phyloP scores from a whole-genome alignment of 1,140 invertebrate species.

The Drosophila serrata region DNA sequence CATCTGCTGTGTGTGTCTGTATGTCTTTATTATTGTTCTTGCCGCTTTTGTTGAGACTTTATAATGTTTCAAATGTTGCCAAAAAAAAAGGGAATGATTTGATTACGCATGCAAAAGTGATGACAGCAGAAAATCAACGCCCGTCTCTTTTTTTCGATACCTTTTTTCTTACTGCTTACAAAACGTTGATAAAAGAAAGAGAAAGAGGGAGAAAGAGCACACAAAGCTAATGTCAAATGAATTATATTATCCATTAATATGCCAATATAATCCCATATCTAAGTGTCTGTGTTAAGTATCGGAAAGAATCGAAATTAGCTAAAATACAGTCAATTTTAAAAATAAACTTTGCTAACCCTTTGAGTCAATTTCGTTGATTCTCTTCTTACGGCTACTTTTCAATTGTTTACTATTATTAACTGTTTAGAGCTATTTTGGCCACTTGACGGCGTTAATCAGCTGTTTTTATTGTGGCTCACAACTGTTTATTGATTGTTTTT shows the following conservation, averaged over 20 bases:
- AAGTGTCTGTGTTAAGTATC: slow-evolving; percentile 26
- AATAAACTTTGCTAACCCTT: slow-evolving; percentile 1
- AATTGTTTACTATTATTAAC: neutral
- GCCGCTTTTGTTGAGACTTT: slow-evolving; percentile 3
- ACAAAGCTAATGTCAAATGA: slow-evolving; percentile 43
- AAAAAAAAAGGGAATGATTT: slow-evolving; percentile 26
- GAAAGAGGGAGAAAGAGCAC: slow-evolving; percentile 7
- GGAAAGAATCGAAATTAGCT: slow-evolving; percentile 8
- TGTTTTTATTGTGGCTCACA: neutral
- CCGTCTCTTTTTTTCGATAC: neutral
- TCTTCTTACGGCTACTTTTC: neutral
- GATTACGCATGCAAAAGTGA: slow-evolving; percentile 64
- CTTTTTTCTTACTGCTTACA: slow-evolving; percentile 17
- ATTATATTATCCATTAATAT: slow-evolving; percentile 52
- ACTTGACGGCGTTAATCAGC: slow-evolving; percentile 1
- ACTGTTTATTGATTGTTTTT: neutral
- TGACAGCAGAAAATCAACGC: slow-evolving; percentile 59
- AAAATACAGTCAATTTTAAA: slow-evolving; percentile 14
- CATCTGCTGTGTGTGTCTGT: slow-evolving; percentile 6
- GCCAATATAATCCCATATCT: slow-evolving; percentile 17
- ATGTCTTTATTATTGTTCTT: slow-evolving; percentile 2
- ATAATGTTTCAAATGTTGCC: slow-evolving; percentile 38
- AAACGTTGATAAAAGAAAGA: slow-evolving; percentile 4
- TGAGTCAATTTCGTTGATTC: neutral
- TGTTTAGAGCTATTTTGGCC: neutral